phyloP scores from a whole-genome alignment of 1,140 invertebrate genomes.

The Philopotamus ludificatus region DNA sequence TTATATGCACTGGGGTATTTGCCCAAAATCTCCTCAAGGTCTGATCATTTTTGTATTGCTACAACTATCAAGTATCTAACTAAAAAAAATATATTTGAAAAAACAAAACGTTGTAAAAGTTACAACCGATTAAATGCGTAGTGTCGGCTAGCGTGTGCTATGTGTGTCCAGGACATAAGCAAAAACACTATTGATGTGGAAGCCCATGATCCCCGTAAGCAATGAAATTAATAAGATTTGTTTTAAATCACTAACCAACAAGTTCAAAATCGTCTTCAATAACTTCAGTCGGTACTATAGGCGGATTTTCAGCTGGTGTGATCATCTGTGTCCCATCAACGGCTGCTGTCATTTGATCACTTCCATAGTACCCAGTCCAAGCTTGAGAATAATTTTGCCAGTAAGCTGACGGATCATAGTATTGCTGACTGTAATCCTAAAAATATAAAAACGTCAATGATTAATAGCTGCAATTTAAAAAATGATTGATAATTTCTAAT shows the following conservation, averaged over 20 bases:
- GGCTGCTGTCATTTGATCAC: conserved; percentile 44
- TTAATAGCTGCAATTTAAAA: background rate
- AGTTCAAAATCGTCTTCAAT: conserved; percentile 62
- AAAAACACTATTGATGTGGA: background rate
- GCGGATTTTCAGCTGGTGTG: conserved; percentile 38
- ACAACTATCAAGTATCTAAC: background rate
- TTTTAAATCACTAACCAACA: conserved; percentile 54
- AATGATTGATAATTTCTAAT: background rate
- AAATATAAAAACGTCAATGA: conserved; percentile 24
- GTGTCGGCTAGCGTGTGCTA: no score
- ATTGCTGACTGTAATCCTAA: conserved; percentile 63
- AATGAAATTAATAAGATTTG: background rate
- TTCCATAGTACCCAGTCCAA: conserved; percentile 55
- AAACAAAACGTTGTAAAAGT: no score
- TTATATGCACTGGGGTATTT: no score
- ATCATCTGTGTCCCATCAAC: conserved; percentile 45
- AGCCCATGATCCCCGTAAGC: background rate
- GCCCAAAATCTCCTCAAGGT: no score
- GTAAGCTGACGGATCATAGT: conserved; percentile 71
- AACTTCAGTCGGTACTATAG: conserved; percentile 43
- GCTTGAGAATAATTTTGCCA: conserved; percentile 68
- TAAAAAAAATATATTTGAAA: no score
- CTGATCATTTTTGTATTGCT: no score
- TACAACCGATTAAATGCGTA: no score
- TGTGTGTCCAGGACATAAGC: no score